phyloP scores from a whole-genome alignment of 1,140 invertebrate species.

The Drosophila sechellia region DNA sequence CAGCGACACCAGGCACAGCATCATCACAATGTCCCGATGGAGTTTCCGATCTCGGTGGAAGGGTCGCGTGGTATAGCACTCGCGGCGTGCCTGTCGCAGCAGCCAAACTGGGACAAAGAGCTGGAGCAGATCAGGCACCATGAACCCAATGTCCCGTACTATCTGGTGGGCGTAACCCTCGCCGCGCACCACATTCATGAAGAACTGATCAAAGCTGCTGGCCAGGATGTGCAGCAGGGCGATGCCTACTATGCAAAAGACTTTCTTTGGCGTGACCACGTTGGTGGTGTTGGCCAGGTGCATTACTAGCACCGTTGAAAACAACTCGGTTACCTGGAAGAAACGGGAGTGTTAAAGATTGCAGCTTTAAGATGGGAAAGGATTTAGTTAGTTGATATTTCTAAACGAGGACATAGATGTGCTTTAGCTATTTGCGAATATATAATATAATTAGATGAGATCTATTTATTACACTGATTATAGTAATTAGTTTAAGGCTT shows the following conservation, averaged over 20 bases:
- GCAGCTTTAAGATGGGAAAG: background rate
- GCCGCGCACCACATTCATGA: slow-evolving; percentile 89
- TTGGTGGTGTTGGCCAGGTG: slow-evolving; percentile 87
- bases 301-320: slow-evolving; percentile 89
- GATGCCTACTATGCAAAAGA: slow-evolving; percentile 88
- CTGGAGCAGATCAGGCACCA: slow-evolving; percentile 90
- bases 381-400: background rate
- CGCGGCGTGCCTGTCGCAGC: slow-evolving; percentile 69
- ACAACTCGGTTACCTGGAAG: slow-evolving; percentile 88
- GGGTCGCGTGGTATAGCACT: slow-evolving; percentile 73
- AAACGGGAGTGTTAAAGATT: background rate
- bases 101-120: slow-evolving; percentile 87
- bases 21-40: slow-evolving; percentile 79
- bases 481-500: background rate
- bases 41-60: slow-evolving; percentile 79
- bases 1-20: slow-evolving; percentile 79
- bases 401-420: too few species aligned
- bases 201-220: slow-evolving; percentile 91
- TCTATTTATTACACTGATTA: background rate
- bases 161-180: slow-evolving; percentile 90
- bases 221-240: slow-evolving; percentile 90
- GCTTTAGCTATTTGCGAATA: too few species aligned
- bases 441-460: background rate
- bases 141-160: slow-evolving; percentile 89
- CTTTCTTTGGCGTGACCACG: slow-evolving; percentile 87